Percentiles rank a stretch among this genome's conserved stretches.
Conservation (phyloP, 2,888 invertebrate genomes). For the Heliconius sara region DNA sequence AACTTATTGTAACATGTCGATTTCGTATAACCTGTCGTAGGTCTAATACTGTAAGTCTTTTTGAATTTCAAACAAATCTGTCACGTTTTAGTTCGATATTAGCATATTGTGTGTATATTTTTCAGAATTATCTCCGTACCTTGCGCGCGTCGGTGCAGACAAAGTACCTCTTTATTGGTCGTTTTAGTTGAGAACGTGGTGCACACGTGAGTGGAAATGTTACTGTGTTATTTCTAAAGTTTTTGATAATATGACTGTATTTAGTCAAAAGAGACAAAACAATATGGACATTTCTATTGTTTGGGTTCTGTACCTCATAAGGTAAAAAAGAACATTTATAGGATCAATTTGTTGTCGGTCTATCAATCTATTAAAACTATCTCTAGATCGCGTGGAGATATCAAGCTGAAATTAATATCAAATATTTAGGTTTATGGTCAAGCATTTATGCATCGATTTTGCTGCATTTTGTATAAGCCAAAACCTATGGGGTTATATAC, state of each 20-base stretch:
- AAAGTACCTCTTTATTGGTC: slow-evolving; percentile 47
- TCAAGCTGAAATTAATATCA: too few species aligned
- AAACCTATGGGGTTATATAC: too few species aligned
- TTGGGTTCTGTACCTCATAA: neutral
- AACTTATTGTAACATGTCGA: slow-evolving; percentile 29
- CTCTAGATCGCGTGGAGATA: too few species aligned
- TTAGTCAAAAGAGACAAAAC: too few species aligned
- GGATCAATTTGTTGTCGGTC: neutral
- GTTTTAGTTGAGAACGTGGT: neutral
- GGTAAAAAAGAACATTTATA: neutral
- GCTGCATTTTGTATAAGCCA: too few species aligned
- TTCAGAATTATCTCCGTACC: slow-evolving; percentile 38
- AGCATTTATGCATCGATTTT: too few species aligned
- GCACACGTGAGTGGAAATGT: neutral
- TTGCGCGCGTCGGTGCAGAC: slow-evolving; percentile 41
- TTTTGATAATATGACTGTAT: neutral
- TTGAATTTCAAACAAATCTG: slow-evolving; percentile 35
- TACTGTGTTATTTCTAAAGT: neutral
- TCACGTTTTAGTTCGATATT: slow-evolving; percentile 39
- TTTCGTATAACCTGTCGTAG: slow-evolving; percentile 28
- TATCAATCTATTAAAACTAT: neutral
- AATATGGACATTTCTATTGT: neutral
- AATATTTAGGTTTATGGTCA: too few species aligned
- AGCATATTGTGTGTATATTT: slow-evolving; percentile 44
- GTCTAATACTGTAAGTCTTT: slow-evolving; percentile 31